Evolutionary conservation across 2,797 vertebrate genomes (phyloP).

Genomic region (Pipistrellus pipistrellus): DNA sequence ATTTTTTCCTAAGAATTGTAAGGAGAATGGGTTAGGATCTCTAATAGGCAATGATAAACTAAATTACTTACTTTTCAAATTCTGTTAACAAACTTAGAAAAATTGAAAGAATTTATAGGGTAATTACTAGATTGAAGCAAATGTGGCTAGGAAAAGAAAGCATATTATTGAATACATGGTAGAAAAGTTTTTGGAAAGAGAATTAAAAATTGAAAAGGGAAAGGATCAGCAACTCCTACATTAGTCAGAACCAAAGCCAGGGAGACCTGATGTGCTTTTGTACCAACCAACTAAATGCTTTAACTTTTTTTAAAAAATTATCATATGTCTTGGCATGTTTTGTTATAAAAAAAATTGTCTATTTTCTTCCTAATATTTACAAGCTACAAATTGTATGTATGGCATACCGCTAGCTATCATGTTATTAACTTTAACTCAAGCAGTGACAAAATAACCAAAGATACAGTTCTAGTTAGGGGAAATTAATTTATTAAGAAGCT

Average conservation of each 20-base stretch:
- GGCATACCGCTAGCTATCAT: not conserved
- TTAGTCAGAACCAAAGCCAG: not conserved
- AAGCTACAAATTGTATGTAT: not conserved
- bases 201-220: constrained; percentile 22
- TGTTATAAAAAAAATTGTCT: constrained; percentile 71
- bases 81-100: constrained; percentile 55
- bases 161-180: not conserved
- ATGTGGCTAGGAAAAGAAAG: constrained; percentile 50
- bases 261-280: not conserved
- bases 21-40: not conserved
- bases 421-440: constrained; percentile 43
- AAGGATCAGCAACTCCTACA: constrained; percentile 20
- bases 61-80: constrained; percentile 54
- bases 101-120: constrained; percentile 9
- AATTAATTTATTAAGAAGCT: not conserved
- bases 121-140: constrained; percentile 50
- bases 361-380: constrained; percentile 68
- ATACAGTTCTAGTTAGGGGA: not conserved
- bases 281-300: constrained; percentile 20
- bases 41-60: constrained; percentile 17
- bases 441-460: constrained; percentile 20
- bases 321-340: constrained; percentile 59
- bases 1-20: not conserved
- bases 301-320: not conserved
- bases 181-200: constrained; percentile 55